A percentile compares a stretch with the other conserved stretches of the same genome.
Evolutionary conservation across 2,888 invertebrate species (phyloP).

Genomic region (Ditylenchus weischeri): DNA sequence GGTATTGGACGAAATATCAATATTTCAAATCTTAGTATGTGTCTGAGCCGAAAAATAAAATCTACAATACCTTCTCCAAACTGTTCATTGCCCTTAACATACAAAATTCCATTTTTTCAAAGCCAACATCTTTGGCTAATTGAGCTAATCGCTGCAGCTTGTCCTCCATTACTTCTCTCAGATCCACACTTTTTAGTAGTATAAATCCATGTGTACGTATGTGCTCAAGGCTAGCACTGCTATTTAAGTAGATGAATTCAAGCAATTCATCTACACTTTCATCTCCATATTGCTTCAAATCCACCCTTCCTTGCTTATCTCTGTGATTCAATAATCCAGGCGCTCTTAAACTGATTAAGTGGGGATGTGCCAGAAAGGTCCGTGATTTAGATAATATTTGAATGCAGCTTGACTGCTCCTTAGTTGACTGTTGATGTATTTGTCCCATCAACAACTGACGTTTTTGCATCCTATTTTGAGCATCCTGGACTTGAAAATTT

Average conservation of each 20-base stretch:
- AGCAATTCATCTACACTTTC: not conserved
- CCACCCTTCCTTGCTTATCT: not conserved
- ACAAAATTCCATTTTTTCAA: not conserved
- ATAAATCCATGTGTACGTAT: not conserved
- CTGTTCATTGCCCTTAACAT: not conserved
- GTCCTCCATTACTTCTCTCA: not conserved
- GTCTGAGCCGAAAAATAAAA: not conserved
- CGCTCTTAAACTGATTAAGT: not conserved
- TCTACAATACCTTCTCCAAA: not conserved
- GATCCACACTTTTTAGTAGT: not conserved
- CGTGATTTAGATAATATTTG: constrained; percentile 1
- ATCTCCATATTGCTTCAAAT: constrained; percentile 2
- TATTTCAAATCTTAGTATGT: not conserved
- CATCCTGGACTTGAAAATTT: not conserved
- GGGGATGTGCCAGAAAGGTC: not conserved
- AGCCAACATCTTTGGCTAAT: constrained; percentile 2
- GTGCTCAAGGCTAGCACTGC: not conserved
- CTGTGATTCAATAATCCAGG: not conserved
- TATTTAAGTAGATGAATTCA: constrained; percentile 12
- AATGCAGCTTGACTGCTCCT: not conserved
- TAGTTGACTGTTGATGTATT: not conserved
- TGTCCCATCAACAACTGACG: not conserved
- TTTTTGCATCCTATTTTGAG: not conserved
- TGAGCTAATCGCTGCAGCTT: not conserved
- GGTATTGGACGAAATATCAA: too few relatives aligned